Evolutionary conservation across 1,140 invertebrate genomes (phyloP), one percentile per base, ranked within the genome.

Genomic region (Brachionus koreanus): DNA sequence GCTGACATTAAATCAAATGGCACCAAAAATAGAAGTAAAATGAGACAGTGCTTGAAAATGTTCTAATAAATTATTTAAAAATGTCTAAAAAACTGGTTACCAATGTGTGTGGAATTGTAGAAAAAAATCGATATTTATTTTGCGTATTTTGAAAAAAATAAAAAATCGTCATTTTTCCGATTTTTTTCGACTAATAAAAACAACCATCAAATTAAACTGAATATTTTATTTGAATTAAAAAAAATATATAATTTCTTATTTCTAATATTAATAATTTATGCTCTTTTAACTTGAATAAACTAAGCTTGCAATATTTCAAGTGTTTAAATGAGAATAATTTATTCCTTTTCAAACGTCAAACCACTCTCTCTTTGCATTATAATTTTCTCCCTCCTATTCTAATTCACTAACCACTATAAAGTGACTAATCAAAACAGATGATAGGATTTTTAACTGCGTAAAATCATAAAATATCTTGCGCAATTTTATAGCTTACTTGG

Each of bases 241-340:
- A 19, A 52, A 52, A 52, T 5, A 19, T 57, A 57, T 57, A 23
- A 57, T 57, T 57, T 57, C 5, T 25, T 23, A 57, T 57, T 57
- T 57, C n/a, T n/a, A n/a, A 57, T 57, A 19, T 57, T 57, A 57
- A 57, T 57, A 57, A 57, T 57, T 57, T 57, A 57, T 57, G 49
- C 49, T 57, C 16, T 57, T 19, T 42, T 42, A 19, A 19, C n/a
- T 57, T 5, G n/a, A 57, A 57, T 57, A 19, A 57, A 57, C 49
- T 57, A 57, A 1, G 49, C 49, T 57, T 57, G 49, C 49, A 57
- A 57, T 25, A 57, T 57, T 57, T 57, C 49, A 57, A 57, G 49
- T 57, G 49, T n/a, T 19, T 57, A 19, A 57, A 57, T 57, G 49
- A 7, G 49, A 57, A 57, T 57, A 57, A 57, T 57, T 57, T 57